Evolutionary conservation across 2,113 vertebrate species (phyloP).

Genomic region (Bos javanicus): DNA sequence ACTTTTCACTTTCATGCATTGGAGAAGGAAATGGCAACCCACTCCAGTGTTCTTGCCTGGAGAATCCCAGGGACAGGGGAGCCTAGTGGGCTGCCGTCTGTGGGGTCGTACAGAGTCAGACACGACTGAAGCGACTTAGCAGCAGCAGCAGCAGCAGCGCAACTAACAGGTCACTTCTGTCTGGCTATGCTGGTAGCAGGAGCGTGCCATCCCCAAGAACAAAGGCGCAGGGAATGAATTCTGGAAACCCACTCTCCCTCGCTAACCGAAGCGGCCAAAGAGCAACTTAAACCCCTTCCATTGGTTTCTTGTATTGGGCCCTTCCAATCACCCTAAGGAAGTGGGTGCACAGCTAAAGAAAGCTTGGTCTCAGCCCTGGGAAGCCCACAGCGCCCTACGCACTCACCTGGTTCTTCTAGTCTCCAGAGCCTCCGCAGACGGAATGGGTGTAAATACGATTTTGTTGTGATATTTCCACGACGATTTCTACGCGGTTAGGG

Average conservation of each 20-base stretch:
- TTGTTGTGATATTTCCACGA: not conserved
- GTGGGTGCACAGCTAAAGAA: not conserved
- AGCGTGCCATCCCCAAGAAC: not conserved
- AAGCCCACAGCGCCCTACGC: not conserved
- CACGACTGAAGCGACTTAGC: no score
- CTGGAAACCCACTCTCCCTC: not conserved
- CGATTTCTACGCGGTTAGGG: not conserved
- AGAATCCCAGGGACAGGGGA: no score
- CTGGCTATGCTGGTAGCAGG: not conserved
- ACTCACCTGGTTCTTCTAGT: no score
- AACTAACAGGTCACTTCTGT: not conserved
- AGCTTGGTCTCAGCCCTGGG: no score
- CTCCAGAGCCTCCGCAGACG: not conserved
- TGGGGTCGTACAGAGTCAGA: no score
- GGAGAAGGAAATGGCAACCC: no score
- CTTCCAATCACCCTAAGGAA: not conserved
- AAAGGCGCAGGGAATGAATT: not conserved
- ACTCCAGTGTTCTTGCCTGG: no score
- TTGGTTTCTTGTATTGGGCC: not conserved
- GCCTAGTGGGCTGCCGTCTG: accelerated
- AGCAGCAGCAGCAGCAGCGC: no score
- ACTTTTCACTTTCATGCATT: no score
- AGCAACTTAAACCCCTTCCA: not conserved
- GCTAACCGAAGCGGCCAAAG: accelerated
- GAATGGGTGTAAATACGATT: not conserved